phyloP scores from a whole-genome alignment of 1,140 invertebrate species.

The Pachyrhynchus sulphureomaculatus region DNA sequence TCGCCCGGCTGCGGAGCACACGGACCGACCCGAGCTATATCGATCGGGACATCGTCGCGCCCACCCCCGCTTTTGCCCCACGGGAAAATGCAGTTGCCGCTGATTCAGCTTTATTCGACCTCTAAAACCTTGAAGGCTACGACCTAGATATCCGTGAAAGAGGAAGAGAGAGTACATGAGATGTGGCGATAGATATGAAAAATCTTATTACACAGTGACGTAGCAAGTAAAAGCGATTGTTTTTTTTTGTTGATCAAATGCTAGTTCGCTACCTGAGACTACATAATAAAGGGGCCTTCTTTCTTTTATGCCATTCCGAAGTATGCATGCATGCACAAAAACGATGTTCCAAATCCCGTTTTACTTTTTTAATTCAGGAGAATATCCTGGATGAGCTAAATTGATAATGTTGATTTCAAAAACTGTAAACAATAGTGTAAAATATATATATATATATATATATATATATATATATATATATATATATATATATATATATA shows the following conservation, averaged over 20 bases:
- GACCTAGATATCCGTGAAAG: constrained; percentile 25
- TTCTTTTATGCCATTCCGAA: no score
- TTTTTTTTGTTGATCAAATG: not conserved
- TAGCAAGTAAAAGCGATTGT: not conserved
- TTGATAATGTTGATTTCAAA: no score
- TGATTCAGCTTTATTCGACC: constrained; percentile 35
- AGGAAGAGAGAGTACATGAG: not conserved
- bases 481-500: no score
- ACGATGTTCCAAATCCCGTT: no score
- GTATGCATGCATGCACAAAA: no score
- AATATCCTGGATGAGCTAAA: no score
- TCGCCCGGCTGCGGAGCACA: constrained; percentile 22
- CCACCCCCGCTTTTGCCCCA: constrained; percentile 12
- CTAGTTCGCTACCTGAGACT: no score
- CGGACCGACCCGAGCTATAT: constrained; percentile 24
- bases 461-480: no score
- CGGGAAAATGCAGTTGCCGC: constrained; percentile 32
- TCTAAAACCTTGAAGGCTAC: constrained; percentile 35
- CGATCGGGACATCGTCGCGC: constrained; percentile 17
- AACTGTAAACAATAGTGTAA: no score
- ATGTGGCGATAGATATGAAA: not conserved
- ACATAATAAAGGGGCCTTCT: no score
- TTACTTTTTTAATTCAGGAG: no score
- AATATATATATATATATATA: no score
- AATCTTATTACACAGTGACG: not conserved